Evolutionary conservation across 2,113 vertebrate genomes (phyloP).

Genomic region (Alouatta palliata): DNA sequence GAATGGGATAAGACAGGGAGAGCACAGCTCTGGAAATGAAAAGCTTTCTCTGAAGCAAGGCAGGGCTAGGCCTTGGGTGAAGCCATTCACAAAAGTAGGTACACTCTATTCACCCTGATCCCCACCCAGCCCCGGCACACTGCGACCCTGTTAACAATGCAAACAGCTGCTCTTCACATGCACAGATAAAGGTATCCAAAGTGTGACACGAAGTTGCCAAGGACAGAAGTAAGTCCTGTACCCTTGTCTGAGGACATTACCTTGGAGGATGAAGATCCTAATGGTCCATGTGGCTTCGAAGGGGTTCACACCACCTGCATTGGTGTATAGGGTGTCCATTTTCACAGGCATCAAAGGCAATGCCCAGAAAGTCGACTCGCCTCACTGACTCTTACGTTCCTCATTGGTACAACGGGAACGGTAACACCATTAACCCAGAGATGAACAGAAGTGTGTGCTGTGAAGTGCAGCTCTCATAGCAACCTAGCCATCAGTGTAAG

Average conservation of each 20-base stretch:
- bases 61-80: background rate
- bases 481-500: background rate
- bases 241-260: background rate
- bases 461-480: background rate
- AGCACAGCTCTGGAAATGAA: background rate
- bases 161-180: background rate
- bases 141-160: background rate
- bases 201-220: background rate
- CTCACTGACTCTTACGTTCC: background rate
- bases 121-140: background rate
- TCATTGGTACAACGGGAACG: background rate
- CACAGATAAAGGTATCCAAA: background rate
- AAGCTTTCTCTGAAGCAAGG: conserved; percentile 28
- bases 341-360: background rate
- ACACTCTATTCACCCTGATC: background rate
- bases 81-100: background rate
- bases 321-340: background rate
- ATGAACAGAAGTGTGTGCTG: accelerated
- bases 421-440: background rate
- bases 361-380: background rate
- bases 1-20: background rate
- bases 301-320: background rate
- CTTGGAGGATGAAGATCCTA: background rate
- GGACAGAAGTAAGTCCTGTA: background rate
- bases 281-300: background rate